Evolutionary conservation across 2,888 invertebrate genomes (phyloP).

Genomic region (Punctoribates punctum): DNA sequence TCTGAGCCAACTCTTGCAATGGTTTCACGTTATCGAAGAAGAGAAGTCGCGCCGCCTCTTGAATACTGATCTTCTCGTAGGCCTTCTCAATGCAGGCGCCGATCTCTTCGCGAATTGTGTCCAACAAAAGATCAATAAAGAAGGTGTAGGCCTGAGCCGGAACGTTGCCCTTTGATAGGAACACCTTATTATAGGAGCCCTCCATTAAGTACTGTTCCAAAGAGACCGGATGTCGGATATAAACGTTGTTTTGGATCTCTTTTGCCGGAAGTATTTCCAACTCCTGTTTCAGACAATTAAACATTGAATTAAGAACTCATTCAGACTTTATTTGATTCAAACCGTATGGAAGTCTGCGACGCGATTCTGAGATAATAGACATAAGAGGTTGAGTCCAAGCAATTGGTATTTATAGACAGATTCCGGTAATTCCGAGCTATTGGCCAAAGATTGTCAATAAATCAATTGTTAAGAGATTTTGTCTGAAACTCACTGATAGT

Average conservation of each 20-base stretch:
- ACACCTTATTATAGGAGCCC: conserved; percentile 97
- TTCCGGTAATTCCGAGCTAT: conserved; percentile 68
- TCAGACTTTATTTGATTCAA: conserved; percentile 43
- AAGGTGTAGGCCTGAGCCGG: conserved; percentile 92
- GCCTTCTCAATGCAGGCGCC: conserved; percentile 95
- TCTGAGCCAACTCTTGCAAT: conserved; percentile 62
- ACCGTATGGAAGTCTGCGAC: conserved; percentile 96
- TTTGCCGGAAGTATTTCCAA: conserved; percentile 86
- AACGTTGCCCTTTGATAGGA: conserved; percentile 87
- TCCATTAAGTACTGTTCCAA: conserved; percentile 99
- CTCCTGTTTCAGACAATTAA: conserved; percentile 59
- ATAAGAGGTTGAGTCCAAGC: conserved; percentile 86
- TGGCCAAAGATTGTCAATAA: conserved; percentile 55
- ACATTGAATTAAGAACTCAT: conserved; percentile 13
- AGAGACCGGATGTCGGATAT: conserved; percentile 88
- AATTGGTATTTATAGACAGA: conserved; percentile 92
- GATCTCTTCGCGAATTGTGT: conserved; percentile 94
- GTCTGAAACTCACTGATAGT: conserved; percentile 67
- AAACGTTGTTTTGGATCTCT: conserved; percentile 85
- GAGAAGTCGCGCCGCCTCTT: conserved; percentile 82
- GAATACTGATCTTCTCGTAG: conserved; percentile 79
- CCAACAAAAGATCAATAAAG: conserved; percentile 91
- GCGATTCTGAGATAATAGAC: conserved; percentile 87
- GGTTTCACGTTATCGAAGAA: conserved; percentile 74
- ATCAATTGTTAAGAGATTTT: background rate